Evolutionary conservation across 2,113 vertebrate genomes (phyloP).

Genomic region (Apodemus sylvaticus): DNA sequence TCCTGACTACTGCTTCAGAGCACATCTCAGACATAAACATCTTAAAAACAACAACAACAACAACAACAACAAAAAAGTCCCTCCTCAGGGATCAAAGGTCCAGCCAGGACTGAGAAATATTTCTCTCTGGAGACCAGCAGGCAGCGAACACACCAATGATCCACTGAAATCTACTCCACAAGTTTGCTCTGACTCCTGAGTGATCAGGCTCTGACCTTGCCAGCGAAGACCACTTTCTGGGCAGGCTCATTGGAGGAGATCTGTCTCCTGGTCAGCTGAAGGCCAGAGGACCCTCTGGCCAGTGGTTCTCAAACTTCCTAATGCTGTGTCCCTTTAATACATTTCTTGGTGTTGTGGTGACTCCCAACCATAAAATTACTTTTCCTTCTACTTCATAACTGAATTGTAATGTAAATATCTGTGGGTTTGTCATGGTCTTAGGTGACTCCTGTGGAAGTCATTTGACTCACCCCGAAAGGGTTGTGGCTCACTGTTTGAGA

Average conservation of each 20-base stretch:
- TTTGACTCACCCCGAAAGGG: not conserved
- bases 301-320: not conserved
- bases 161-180: not conserved
- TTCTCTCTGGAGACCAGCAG: not conserved
- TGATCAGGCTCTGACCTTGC: not conserved
- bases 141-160: not conserved
- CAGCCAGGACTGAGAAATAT: not conserved
- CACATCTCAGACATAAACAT: not conserved
- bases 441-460: not conserved
- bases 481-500: not conserved
- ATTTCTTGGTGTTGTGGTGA: not conserved
- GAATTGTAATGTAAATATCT: not conserved
- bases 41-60: no score
- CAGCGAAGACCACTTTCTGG: not conserved
- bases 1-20: not conserved
- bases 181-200: not conserved
- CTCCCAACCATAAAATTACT: not conserved
- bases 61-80: no score
- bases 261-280: not conserved
- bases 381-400: not conserved
- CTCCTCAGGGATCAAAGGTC: not conserved
- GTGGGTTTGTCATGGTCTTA: not conserved
- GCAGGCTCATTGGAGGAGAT: not conserved
- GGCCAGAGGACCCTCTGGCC: not conserved
- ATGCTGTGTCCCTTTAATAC: not conserved